These are phyloP conservation scores for Actenoides hombroni DNA, from an alignment of 2,113 vertebrate genomes.

Conservation along the genomic window DNA sequence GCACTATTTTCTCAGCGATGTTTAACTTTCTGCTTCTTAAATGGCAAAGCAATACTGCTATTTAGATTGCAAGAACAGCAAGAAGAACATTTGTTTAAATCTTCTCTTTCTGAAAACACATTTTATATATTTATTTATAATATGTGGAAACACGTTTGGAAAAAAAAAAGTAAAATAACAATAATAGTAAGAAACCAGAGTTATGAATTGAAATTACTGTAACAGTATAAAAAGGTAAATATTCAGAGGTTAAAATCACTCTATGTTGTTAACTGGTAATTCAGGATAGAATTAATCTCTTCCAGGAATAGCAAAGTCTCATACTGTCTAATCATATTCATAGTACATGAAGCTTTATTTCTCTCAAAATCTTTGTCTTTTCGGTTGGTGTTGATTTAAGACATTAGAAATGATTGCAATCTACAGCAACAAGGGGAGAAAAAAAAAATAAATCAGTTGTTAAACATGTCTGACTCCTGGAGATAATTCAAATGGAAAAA, in stretches of 20 bases:
- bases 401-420: neutral
- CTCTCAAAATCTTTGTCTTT: constrained; percentile 4
- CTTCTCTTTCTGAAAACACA: neutral
- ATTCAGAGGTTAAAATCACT: neutral
- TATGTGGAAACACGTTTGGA: neutral
- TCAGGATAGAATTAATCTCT: neutral
- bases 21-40: neutral
- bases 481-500: constrained; percentile 76
- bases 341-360: neutral
- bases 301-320: neutral
- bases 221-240: neutral
- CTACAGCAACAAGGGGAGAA: neutral
- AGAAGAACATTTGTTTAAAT: neutral
- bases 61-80: neutral
- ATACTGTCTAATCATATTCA: neutral
- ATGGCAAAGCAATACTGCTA: neutral
- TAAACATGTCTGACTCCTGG: constrained; percentile 61
- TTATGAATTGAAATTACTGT: neutral
- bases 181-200: neutral
- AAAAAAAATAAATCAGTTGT: neutral
- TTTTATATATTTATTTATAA: neutral
- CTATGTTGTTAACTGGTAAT: neutral
- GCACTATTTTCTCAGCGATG: neutral
- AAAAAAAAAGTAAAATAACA: neutral
- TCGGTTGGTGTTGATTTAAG: neutral